Conservation (phyloP, 2,888 invertebrate genomes). For the Trissolcus japonicus region DNA sequence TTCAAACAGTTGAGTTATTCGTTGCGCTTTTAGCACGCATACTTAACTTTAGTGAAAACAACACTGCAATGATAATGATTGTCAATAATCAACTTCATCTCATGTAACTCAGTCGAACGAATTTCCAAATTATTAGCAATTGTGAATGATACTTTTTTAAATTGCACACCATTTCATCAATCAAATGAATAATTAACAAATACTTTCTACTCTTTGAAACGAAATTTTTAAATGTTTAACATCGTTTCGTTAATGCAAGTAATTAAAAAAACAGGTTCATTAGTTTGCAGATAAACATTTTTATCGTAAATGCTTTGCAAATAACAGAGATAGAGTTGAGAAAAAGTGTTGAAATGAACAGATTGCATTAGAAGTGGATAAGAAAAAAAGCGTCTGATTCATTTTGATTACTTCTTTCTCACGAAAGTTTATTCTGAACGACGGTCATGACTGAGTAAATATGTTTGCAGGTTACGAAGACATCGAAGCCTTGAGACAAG, state of each 20-base stretch:
- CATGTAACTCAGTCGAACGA: constrained; percentile 1
- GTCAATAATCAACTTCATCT: constrained; percentile 9
- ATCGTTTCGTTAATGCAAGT: no score
- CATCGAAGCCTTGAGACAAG: constrained; percentile 79
- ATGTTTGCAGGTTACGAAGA: constrained; percentile 69
- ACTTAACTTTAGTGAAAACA: constrained; percentile 38
- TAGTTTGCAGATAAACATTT: no score
- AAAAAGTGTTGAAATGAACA: constrained; percentile 20
- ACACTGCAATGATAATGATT: constrained; percentile 14
- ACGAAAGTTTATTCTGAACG: background rate
- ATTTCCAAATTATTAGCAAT: background rate
- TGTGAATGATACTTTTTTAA: background rate
- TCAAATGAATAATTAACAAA: no score
- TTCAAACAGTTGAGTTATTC: constrained; percentile 63
- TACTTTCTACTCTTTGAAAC: no score
- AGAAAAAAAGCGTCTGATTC: background rate
- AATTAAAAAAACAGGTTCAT: no score
- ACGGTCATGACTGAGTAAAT: background rate
- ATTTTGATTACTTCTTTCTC: constrained; percentile 25
- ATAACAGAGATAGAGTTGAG: constrained; percentile 21
- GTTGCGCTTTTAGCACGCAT: constrained; percentile 63
- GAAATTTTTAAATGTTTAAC: no score
- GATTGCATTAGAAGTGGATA: background rate
- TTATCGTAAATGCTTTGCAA: constrained; percentile 35
- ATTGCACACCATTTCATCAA: background rate